Evolutionary conservation across 2,113 vertebrate species (phyloP), one percentile per base, ranked within the genome.

Genomic region (Tetrao urogallus): DNA sequence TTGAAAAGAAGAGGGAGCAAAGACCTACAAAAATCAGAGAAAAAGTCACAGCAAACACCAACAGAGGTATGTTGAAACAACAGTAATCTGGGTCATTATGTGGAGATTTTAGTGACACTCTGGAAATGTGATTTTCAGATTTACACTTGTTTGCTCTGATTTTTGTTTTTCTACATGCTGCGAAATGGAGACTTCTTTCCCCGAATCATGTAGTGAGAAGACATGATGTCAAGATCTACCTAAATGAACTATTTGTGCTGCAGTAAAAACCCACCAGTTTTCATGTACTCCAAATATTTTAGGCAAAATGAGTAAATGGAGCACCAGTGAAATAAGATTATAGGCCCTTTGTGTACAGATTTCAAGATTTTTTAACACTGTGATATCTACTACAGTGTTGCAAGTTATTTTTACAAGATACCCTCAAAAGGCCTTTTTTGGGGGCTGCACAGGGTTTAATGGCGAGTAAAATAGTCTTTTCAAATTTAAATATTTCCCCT

Each of bases 1-100:
- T 96, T 99, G 88, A 99, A 99, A 96, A 98, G 99, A 97, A 99
- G 98, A 98, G 99, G 99, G 92, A 99, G 98, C 91, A 99, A 99
- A 97, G 99, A 99, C 79, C 96, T 97, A 22, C 99, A 98, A 85
- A 99, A 98, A 97, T 98, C 98, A 87, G 99, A 99, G 94, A 99
- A 98, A 88, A 99, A 97, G 96, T 56, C 97, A 76, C 98, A 98
- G 86, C 99, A 99, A 97, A 99, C 99, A 47, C 98, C 98, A 45
- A 96, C 97, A 36, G 99, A 99, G 98, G 99, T 99, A 97, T 96
- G 96, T 93, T 69, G 30, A 82, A 83, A 40, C 36, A 64, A 42
- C 20, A 30, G 56, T 32, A 82, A 19, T 72, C 25, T 70, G 3
- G 2, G 79, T 79, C 78, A 28, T 76, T 47, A 13, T 7, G 11